phyloP scores from a whole-genome alignment of 1,140 invertebrate genomes.

The Homarus americanus region DNA sequence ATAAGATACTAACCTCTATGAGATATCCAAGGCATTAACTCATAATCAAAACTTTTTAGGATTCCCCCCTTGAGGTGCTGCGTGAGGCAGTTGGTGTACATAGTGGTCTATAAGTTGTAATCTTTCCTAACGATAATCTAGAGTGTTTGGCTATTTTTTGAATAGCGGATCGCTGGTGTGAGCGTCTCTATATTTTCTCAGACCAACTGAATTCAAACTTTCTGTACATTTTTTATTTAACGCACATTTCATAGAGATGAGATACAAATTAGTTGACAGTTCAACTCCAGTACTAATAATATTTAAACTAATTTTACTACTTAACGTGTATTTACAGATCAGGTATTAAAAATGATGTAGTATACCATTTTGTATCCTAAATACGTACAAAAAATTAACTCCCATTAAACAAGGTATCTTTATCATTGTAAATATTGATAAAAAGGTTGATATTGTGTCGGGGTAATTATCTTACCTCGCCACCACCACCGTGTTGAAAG shows the following conservation, averaged over 20 bases:
- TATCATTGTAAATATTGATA: conserved; percentile 33
- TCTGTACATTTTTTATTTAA: conserved; percentile 66
- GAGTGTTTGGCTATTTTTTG: conserved; percentile 47
- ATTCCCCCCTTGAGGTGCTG: not conserved
- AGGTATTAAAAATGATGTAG: conserved; percentile 67
- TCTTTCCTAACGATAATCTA: conserved; percentile 47
- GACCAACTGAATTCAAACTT: conserved; percentile 45
- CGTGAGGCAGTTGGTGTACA: conserved; percentile 20
- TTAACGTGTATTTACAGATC: conserved; percentile 70
- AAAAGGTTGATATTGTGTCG: not conserved
- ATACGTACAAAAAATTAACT: conserved; percentile 57
- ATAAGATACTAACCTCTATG: conserved; percentile 33
- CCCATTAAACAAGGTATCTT: conserved; percentile 32
- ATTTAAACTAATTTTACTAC: conserved; percentile 70
- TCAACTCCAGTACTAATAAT: conserved; percentile 51
- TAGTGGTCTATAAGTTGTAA: conserved; percentile 8
- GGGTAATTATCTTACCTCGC: conserved; percentile 5
- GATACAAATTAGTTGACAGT: conserved; percentile 6
- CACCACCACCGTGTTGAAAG: too few species aligned
- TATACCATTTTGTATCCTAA: conserved; percentile 63
- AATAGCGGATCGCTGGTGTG: conserved; percentile 27
- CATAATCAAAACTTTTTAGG: conserved; percentile 69
- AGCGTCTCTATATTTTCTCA: conserved; percentile 55
- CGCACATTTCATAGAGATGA: conserved; percentile 58
- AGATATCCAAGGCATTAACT: conserved; percentile 58